Conservation (phyloP, 92 coral and sea anemone species). For the Phymanthus crucifer region DNA sequence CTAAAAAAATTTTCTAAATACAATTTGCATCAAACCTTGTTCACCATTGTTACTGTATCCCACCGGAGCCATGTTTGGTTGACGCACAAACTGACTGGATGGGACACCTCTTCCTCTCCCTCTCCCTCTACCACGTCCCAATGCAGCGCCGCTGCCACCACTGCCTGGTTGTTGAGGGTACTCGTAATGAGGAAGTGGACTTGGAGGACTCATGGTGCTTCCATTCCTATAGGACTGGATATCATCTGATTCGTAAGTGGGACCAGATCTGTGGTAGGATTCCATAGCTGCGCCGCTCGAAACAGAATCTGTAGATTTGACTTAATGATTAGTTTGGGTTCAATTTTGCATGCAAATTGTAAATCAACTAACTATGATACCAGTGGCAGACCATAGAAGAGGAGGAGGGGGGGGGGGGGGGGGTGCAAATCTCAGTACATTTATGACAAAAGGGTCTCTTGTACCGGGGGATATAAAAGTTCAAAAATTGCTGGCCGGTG, state of each 20-base stretch:
- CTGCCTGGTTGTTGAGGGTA: slow-evolving; percentile 10
- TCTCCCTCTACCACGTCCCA: slow-evolving; percentile 90
- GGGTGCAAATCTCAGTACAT: no score
- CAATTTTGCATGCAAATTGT: no score
- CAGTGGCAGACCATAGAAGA: no score
- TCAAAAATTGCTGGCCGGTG: no score
- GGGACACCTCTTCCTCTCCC: slow-evolving; percentile 85
- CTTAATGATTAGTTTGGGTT: no score
- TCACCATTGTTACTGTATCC: slow-evolving; percentile 18
- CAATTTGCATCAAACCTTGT: slow-evolving; percentile 22
- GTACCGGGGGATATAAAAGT: no score
- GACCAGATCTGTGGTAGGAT: slow-evolving; percentile 69
- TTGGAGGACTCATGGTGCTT: slow-evolving; percentile 25
- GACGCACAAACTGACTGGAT: slow-evolving; percentile 75
- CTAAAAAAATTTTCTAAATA: no score
- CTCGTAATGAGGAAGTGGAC: slow-evolving; percentile 5
- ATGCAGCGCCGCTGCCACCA: background rate
- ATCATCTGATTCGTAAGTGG: slow-evolving; percentile 78
- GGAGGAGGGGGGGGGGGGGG: no score
- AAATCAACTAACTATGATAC: no score
- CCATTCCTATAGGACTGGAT: slow-evolving; percentile 15
- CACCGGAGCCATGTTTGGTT: slow-evolving; percentile 64
- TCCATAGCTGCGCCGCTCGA: slow-evolving; percentile 4
- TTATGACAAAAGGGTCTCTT: no score
- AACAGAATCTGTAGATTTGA: slow-evolving; percentile 1